phyloP scores from a whole-genome alignment of 1,140 invertebrate genomes.

The Gonatopus flavifemur region DNA sequence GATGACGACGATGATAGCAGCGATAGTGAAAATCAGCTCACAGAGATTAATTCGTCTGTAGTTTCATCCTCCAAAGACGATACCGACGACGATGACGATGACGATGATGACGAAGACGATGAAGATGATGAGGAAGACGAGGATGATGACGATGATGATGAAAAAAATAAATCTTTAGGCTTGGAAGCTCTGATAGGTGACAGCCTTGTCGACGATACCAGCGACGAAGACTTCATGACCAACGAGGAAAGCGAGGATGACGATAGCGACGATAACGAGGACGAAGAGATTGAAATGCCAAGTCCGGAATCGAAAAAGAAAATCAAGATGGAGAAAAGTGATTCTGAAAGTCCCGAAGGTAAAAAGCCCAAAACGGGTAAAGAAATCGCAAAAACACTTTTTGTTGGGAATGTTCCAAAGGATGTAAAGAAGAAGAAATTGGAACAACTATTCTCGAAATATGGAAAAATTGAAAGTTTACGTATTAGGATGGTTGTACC shows the following conservation, averaged over 20 bases:
- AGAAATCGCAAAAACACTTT: constrained; percentile 67
- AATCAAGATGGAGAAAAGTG: constrained; percentile 2
- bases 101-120: constrained; percentile 14
- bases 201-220: constrained; percentile 39
- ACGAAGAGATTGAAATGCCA: constrained; percentile 13
- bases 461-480: constrained; percentile 65
- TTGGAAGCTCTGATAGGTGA: constrained; percentile 32
- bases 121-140: constrained; percentile 20
- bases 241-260: constrained; percentile 15
- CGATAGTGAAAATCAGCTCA: neutral
- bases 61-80: neutral
- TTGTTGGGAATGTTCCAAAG: constrained; percentile 69
- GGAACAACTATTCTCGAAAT: constrained; percentile 63
- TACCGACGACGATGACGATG: constrained; percentile 19
- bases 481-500: constrained; percentile 63
- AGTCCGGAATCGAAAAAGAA: constrained; percentile 17
- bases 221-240: constrained; percentile 40
- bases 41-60: neutral
- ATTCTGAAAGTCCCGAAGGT: constrained; percentile 15
- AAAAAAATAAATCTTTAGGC: constrained; percentile 10
- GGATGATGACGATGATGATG: constrained; percentile 24
- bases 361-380: constrained; percentile 36
- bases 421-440: constrained; percentile 56
- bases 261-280: constrained; percentile 20
- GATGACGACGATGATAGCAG: constrained; percentile 8